Evolutionary conservation across 2,113 vertebrate genomes (phyloP), one percentile per base, ranked within the genome.

Genomic region (Malurus elegans): DNA sequence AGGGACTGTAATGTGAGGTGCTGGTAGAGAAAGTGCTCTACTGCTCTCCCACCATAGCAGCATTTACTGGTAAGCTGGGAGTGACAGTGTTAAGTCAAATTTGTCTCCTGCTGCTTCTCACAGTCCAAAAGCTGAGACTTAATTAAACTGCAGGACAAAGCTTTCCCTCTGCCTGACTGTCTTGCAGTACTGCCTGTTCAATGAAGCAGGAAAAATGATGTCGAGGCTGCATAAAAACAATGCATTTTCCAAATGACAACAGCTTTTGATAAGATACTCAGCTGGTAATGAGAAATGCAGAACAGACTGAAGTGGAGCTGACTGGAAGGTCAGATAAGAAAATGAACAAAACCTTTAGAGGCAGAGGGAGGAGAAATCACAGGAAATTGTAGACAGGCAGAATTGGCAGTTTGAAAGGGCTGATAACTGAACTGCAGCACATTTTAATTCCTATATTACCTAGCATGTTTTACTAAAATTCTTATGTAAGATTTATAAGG

Each of bases 141-240:
- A 89, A 95, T 79, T 94, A 84, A 94, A 79, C 31, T 83, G 17
- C 44, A 96, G 75, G 60, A 80, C 57, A 86, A 92, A 60, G 48
- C 40, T 92, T 84, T 89, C 62, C 20, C 16, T 82, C 51, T 90
- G 44, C 40, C 29, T 56, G 28, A 14, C 25, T 79, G 58, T 57
- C 64, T 91, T 93, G 57, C 40, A 61, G 66, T 62, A 61, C 71
- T 92, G 78, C 14, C 42, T 91, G 71, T 44, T 85, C 87, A 92
- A 31, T 86, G 87, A 90, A 54, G 85, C 65, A 79, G 72, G 32
- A 78, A 81, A 93, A 94, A 54, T 26, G 13, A 87, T 86, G 80
- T 34, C 84, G 91, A 86, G 92, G 67, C 10, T 69, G 44, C 90
- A 81, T 61, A 79, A 95, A 94, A 93, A 64, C 84, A 96, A 85